Percentiles rank a stretch among this genome's conserved stretches.
Conservation (phyloP, 2,113 vertebrate genomes). For the Zosterops japonicus region DNA sequence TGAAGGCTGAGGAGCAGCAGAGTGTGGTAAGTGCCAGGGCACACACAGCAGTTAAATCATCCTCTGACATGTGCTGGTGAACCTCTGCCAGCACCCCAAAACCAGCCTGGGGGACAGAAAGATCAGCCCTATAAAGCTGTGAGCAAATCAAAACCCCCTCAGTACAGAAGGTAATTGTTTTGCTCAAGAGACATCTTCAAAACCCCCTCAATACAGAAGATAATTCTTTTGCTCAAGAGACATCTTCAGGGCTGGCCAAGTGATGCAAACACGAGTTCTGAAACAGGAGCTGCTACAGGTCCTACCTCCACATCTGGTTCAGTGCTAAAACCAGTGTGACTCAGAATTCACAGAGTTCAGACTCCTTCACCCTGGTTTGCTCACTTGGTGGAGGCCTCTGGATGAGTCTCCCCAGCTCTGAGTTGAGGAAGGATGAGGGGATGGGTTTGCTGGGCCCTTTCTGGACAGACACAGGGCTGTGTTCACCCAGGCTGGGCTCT, state of each 20-base stretch:
- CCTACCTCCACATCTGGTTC: neutral
- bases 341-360: neutral
- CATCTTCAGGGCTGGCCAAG: neutral
- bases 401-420: neutral
- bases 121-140: neutral
- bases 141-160: neutral
- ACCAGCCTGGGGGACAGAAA: neutral
- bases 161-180: neutral
- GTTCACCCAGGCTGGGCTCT: neutral
- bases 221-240: neutral
- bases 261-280: neutral
- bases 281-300: neutral
- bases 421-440: neutral
- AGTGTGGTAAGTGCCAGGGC: conserved; percentile 24
- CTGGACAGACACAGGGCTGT: neutral
- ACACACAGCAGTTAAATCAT: neutral
- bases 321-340: neutral
- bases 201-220: neutral
- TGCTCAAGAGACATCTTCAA: neutral
- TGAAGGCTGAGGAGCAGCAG: conserved; percentile 35
- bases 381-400: neutral
- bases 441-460: neutral
- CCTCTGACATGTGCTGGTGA: neutral
- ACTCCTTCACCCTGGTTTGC: neutral
- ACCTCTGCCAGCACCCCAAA: neutral